Conservation (phyloP, 2,888 invertebrate genomes). For the Cremastinae sp. region DNA sequence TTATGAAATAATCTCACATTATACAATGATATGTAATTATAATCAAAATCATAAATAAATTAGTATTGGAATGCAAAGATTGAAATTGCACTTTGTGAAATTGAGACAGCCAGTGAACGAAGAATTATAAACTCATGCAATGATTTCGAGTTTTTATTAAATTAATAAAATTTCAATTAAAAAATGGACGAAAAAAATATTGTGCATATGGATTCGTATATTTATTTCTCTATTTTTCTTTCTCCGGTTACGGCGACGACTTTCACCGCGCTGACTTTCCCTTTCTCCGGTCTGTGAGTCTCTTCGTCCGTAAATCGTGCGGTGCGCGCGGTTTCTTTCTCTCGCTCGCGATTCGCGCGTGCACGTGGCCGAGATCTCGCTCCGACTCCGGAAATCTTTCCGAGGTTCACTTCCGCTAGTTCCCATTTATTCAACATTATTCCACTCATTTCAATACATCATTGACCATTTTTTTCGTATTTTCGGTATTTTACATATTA, state of each 20-base stretch:
- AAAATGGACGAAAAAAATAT: conserved; percentile 24
- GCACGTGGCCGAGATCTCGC: conserved; percentile 27
- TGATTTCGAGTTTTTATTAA: not conserved
- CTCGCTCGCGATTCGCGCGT: conserved; percentile 30
- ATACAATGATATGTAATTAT: no score
- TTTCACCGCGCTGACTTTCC: conserved; percentile 78
- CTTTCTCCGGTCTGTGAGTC: conserved; percentile 71
- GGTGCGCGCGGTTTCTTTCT: conserved; percentile 12
- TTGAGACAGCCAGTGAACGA: no score
- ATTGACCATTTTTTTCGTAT: no score
- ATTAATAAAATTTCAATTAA: conserved; percentile 17
- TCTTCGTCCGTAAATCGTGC: conserved; percentile 46
- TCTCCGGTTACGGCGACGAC: conserved; percentile 63
- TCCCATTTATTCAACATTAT: not conserved
- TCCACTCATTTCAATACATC: not conserved
- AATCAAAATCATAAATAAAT: no score
- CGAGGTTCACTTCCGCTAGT: conserved; percentile 57
- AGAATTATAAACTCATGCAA: no score
- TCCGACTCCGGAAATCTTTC: conserved; percentile 55
- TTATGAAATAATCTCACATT: no score
- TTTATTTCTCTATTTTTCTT: conserved; percentile 45
- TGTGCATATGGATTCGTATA: conserved; percentile 7
- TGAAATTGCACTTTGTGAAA: no score
- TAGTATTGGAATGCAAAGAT: no score
- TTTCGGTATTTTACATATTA: no score